Evolutionary conservation across 2,888 invertebrate species (phyloP).

Genomic region (Hirtodrosophila duncani): DNA sequence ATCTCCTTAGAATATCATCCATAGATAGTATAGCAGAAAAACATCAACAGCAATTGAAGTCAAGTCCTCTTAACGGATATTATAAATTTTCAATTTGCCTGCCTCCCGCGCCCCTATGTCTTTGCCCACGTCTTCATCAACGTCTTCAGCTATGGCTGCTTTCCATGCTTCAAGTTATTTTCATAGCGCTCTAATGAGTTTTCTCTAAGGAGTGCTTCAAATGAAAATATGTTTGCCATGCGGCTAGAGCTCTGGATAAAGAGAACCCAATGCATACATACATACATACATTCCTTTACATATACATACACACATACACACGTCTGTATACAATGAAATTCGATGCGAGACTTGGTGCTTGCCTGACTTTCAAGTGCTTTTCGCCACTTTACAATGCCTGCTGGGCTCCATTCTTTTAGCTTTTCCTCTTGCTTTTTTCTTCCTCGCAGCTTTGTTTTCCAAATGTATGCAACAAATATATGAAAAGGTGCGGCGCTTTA

Average conservation of each 20-base stretch:
- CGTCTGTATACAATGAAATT: slow-evolving; percentile 50
- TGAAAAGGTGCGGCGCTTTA: not conserved
- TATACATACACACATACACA: slow-evolving; percentile 2
- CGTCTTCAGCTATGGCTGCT: slow-evolving; percentile 18
- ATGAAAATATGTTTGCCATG: slow-evolving; percentile 67
- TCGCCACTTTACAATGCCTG: slow-evolving; percentile 38
- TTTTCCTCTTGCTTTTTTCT: not conserved
- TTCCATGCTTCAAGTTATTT: slow-evolving; percentile 41
- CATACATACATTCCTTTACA: slow-evolving; percentile 5
- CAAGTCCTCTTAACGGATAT: slow-evolving; percentile 58
- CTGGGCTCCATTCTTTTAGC: slow-evolving; percentile 21
- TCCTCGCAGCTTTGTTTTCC: slow-evolving; percentile 39
- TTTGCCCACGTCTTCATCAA: slow-evolving; percentile 13
- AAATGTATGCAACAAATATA: slow-evolving; percentile 24
- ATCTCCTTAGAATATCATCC: slow-evolving; percentile 27
- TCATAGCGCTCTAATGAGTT: slow-evolving; percentile 64
- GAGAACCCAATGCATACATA: slow-evolving; percentile 20
- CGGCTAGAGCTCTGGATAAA: slow-evolving; percentile 15
- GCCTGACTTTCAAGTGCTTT: slow-evolving; percentile 38
- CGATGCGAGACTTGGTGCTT: slow-evolving; percentile 36
- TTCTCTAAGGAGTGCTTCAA: slow-evolving; percentile 49
- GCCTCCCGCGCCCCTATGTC: slow-evolving; percentile 1
- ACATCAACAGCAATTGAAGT: slow-evolving; percentile 68
- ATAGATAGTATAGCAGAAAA: slow-evolving; percentile 55
- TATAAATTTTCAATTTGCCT: slow-evolving; percentile 67